These are phyloP conservation scores for Elachura formosa DNA, from an alignment of 2,113 vertebrate genomes.

Conservation along the genomic window DNA sequence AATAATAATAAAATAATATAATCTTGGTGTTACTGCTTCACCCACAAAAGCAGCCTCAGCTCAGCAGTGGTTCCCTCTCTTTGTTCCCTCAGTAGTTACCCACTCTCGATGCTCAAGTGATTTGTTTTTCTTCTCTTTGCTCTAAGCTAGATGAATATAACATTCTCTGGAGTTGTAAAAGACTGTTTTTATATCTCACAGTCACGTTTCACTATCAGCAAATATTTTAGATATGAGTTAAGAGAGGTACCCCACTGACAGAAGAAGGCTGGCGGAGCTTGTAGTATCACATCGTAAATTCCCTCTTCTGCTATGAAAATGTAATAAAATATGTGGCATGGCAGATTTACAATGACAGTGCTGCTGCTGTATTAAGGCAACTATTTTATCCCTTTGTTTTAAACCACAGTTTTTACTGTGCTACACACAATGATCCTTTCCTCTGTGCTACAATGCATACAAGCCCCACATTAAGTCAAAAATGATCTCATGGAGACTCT, in stretches of 20 bases:
- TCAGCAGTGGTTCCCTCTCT: neutral
- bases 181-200: neutral
- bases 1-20: neutral
- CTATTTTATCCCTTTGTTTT: slow-evolving; percentile 40
- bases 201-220: slow-evolving; percentile 52
- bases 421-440: neutral
- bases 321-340: slow-evolving; percentile 49
- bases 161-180: slow-evolving; percentile 13
- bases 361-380: slow-evolving; percentile 39
- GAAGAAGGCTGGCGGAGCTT: slow-evolving; percentile 42
- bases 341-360: slow-evolving; percentile 57
- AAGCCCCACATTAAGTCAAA: neutral
- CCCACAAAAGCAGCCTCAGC: neutral
- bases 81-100: neutral
- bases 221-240: slow-evolving; percentile 63
- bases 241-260: slow-evolving; percentile 58
- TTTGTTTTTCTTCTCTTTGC: neutral
- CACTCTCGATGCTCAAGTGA: neutral
- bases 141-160: neutral
- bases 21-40: neutral
- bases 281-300: slow-evolving; percentile 58
- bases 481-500: neutral
- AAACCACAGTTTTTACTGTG: slow-evolving; percentile 5
- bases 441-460: neutral
- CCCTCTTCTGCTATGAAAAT: slow-evolving; percentile 61